Conservation (phyloP, 2,888 invertebrate species). For the Bruchidius siliquastri region DNA sequence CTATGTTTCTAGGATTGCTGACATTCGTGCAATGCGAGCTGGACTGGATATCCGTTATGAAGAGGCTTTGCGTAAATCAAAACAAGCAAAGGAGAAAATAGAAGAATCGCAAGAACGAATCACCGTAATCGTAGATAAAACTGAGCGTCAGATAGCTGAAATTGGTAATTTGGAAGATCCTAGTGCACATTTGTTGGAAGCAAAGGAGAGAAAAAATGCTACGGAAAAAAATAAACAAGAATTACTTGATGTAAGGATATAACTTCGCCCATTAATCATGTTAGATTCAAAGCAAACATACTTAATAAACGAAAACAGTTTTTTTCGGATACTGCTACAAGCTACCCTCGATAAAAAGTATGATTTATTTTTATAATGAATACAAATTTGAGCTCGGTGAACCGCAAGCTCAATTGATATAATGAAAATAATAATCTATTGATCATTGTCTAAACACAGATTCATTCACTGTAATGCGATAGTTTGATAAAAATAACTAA, state of each 20-base stretch:
- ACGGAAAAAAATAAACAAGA: not conserved
- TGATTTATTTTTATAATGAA: too few species aligned
- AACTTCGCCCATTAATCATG: too few species aligned
- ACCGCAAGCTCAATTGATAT: too few species aligned
- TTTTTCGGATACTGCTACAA: too few species aligned
- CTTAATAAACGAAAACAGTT: too few species aligned
- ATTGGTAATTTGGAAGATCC: not conserved
- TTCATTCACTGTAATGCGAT: too few species aligned
- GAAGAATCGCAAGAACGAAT: not conserved
- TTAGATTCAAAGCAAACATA: too few species aligned
- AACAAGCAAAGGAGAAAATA: not conserved
- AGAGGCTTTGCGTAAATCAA: not conserved
- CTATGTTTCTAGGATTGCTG: not conserved
- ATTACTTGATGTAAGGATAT: not conserved
- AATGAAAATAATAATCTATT: too few species aligned
- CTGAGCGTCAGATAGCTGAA: not conserved
- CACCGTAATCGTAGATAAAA: not conserved
- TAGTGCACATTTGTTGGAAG: not conserved
- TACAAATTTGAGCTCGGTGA: too few species aligned
- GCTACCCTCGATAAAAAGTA: too few species aligned
- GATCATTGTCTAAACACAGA: too few species aligned
- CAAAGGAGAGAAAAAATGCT: not conserved
- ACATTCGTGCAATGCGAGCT: not conserved
- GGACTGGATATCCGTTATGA: not conserved
- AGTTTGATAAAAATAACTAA: too few species aligned